Conservation (phyloP, 2,888 invertebrate species). For the Tachina grossa region DNA sequence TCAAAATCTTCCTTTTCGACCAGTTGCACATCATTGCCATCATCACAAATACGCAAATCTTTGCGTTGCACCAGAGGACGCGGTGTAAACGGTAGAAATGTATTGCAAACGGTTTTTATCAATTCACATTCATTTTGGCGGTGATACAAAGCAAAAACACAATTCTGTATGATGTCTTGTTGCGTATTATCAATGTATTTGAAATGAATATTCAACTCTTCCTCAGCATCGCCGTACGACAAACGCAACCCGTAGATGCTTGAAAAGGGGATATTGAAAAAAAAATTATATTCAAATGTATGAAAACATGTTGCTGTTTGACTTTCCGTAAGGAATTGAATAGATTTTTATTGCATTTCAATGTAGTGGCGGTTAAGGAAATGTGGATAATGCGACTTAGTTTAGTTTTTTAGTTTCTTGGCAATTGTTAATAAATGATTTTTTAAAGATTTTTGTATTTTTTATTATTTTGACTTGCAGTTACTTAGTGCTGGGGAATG, state of each 20-base stretch:
- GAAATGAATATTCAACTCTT: slow-evolving; percentile 78
- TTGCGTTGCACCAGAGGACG: slow-evolving; percentile 77
- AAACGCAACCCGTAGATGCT: slow-evolving; percentile 78
- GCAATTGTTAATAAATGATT: background rate
- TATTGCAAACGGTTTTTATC: slow-evolving; percentile 78
- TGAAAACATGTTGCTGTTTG: background rate
- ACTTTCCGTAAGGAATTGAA: slow-evolving; percentile 10
- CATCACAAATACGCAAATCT: slow-evolving; percentile 76
- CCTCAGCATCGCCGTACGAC: slow-evolving; percentile 75
- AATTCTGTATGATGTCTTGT: slow-evolving; percentile 78
- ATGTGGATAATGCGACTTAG: background rate
- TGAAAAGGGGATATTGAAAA: slow-evolving; percentile 41
- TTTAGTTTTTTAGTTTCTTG: background rate
- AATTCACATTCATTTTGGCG: slow-evolving; percentile 76
- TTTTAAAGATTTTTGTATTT: background rate
- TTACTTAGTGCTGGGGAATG: no score
- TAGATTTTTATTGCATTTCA: slow-evolving; percentile 2
- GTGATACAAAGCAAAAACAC: slow-evolving; percentile 76
- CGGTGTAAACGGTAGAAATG: slow-evolving; percentile 76
- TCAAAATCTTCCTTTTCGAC: slow-evolving; percentile 59
- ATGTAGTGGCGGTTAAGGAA: slow-evolving; percentile 7
- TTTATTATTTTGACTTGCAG: no score
- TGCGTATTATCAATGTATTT: slow-evolving; percentile 79
- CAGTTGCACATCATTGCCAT: slow-evolving; percentile 71
- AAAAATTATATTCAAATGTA: background rate